phyloP scores from a whole-genome alignment of 1,140 invertebrate genomes.

The Cephus cinctus region DNA sequence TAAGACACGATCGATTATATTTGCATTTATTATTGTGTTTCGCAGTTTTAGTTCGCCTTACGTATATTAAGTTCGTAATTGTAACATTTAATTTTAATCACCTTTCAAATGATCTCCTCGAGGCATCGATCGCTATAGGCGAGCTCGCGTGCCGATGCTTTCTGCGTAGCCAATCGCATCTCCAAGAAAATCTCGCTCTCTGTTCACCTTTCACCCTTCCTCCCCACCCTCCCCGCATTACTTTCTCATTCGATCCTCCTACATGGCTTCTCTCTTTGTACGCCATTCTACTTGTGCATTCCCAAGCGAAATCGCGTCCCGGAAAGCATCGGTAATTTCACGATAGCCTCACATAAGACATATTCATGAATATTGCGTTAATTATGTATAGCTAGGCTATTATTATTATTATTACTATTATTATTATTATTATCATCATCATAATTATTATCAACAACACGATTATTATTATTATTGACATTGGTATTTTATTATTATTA shows the following conservation, averaged over 20 bases:
- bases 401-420: constrained; percentile 15
- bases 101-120: constrained; percentile 54
- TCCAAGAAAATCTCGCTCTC: too few species aligned
- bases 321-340: constrained; percentile 36
- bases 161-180: too few species aligned
- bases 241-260: constrained; percentile 4
- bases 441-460: constrained; percentile 26
- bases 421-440: constrained; percentile 18
- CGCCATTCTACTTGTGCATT: too few species aligned
- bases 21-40: constrained; percentile 30
- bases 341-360: constrained; percentile 36
- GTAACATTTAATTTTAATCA: constrained; percentile 35
- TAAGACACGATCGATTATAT: constrained; percentile 14
- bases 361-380: constrained; percentile 39
- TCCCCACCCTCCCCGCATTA: neutral
- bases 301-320: too few species aligned
- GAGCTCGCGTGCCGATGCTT: constrained; percentile 32
- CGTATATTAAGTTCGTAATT: constrained; percentile 41
- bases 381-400: constrained; percentile 13
- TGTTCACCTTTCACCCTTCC: constrained; percentile 1
- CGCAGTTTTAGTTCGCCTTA: constrained; percentile 19
- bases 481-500: constrained; percentile 36
- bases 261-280: neutral
- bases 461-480: constrained; percentile 32
- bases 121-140: constrained; percentile 38